A percentile compares a stretch with the other conserved stretches of the same genome.
These are phyloP conservation scores for Chondrosia reniformis DNA, from an alignment of 37 sponge, comb jelly and placozoan genomes.

Conservation along the genomic window DNA sequence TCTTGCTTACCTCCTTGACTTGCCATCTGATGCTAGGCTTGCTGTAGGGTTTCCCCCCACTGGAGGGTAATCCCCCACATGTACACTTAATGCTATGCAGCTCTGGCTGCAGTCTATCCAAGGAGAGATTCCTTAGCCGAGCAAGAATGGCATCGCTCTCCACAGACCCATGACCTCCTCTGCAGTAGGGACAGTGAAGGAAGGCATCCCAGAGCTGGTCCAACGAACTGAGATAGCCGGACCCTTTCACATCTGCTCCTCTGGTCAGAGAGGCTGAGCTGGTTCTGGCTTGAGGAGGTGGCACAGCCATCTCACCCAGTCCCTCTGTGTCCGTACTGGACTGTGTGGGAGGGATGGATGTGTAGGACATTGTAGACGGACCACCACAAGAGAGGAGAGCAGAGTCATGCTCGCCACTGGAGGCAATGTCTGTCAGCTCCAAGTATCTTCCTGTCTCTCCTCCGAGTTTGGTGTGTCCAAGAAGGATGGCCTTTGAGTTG, in stretches of 20 bases:
- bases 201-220: constrained; percentile 11
- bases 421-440: no score
- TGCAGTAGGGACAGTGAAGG: neutral
- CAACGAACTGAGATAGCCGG: neutral
- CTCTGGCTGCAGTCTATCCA: neutral
- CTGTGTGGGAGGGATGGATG: neutral
- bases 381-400: neutral
- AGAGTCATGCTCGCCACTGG: neutral
- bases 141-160: neutral
- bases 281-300: neutral
- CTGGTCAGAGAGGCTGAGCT: neutral
- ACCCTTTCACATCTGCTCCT: neutral
- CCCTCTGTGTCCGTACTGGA: neutral
- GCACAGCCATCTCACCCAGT: neutral
- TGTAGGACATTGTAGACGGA: neutral
- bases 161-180: neutral
- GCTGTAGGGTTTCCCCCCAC: no score
- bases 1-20: no score
- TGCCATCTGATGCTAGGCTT: no score
- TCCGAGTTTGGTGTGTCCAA: no score
- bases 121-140: neutral
- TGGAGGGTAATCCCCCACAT: no score
- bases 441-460: no score
- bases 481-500: no score
- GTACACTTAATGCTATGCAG: neutral